A percentile compares a stretch with the other conserved stretches of the same genome.
Evolutionary conservation across 2,113 vertebrate species (phyloP).

Genomic region (Leptobrachium ailaonicum): DNA sequence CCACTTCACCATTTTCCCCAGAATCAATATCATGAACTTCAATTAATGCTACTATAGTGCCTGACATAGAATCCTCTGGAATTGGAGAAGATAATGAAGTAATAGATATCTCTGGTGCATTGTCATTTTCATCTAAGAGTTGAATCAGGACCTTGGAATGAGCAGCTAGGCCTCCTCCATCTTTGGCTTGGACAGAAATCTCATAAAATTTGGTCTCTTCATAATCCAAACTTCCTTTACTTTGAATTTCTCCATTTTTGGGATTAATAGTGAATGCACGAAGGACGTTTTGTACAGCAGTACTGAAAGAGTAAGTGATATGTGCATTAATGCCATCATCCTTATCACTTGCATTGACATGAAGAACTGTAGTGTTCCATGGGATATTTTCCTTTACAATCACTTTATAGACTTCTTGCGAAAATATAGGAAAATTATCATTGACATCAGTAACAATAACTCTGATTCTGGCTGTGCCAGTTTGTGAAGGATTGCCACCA

Average conservation of each 20-base stretch:
- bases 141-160: conserved; percentile 69
- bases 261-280: conserved; percentile 54
- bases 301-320: no score
- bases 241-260: conserved; percentile 55
- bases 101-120: conserved; percentile 32
- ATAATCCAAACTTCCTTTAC: conserved; percentile 54
- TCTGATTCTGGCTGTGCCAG: no score
- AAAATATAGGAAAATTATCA: no score
- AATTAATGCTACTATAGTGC: conserved; percentile 55
- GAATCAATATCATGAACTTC: conserved; percentile 54
- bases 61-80: conserved; percentile 51
- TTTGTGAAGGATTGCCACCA: no score
- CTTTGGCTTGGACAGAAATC: no score
- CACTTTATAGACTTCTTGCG: no score
- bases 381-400: no score
- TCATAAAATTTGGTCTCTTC: conserved; percentile 55
- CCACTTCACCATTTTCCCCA: conserved; percentile 53
- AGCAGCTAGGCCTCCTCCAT: conserved; percentile 45
- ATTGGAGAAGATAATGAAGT: conserved; percentile 51
- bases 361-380: no score
- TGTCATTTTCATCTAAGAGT: conserved; percentile 70
- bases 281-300: no score
- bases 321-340: no score
- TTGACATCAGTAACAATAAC: no score
- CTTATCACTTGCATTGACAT: no score